Base-by-base conservation (phyloP, 2,888 invertebrate genomes). In the Muscina levida region DNA sequence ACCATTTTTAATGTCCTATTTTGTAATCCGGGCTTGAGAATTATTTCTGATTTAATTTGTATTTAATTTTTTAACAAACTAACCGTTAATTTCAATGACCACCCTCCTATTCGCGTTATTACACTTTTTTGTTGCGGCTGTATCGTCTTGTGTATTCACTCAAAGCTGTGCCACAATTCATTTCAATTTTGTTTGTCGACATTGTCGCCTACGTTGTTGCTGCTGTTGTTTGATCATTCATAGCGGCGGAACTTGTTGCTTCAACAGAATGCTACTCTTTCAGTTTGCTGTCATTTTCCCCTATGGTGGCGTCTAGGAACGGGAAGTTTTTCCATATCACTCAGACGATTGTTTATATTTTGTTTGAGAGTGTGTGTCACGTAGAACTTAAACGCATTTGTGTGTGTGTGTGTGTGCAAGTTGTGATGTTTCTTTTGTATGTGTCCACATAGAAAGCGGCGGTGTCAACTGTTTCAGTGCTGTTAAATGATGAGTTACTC, bases 401-500 rank as follows among this genome's bases (percentile, higher is more conserved):
- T 77, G 73, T 67, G 70, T 71, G 46, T 31, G 48, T 22, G 48
- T 57, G 66, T 17, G 22, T 31, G 11, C 4, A 19, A 39, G 39
- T 39, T 62, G 62, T 22, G 62, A 19, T 62, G 77, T 67, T 72
- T 72, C 74, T 68, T 81, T 81, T 81, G 71, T 74, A 56, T 77
- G 71, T 74, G 62, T 74, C 72, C 77, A 77, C 76, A 77, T 74
- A 77, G 72, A 77, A 81, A 81, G 81, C 67, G 71, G 81, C 67
- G 67, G 56, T 77, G 81, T 74, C 77, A 81, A 77, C 77, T 74
- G 81, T 81, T 81, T 81, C 67, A 76, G 46, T 22, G 42, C 42
- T 62, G 62, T 65, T 72, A 77, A 81, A 81, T 81, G 81, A 77
- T 68, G 81, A 81, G 81, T 75, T 74, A 81, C 77, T 81, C 81